A percentile compares a stretch with the other conserved stretches of the same genome.
Conservation (phyloP, 2,113 vertebrate genomes). For the Oryzias celebensis region DNA sequence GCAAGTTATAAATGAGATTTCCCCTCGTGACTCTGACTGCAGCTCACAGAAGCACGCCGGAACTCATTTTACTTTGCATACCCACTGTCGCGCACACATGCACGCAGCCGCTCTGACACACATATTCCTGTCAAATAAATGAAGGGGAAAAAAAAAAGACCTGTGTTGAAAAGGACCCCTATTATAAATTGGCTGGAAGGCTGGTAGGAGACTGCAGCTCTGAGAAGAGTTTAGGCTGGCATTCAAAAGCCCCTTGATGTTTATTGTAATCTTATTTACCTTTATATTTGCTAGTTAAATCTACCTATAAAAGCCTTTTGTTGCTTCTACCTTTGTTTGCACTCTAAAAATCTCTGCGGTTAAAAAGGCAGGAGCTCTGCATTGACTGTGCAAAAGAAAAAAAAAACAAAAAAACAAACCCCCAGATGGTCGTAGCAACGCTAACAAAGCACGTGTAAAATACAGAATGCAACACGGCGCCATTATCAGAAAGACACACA, state of each 20-base stretch:
- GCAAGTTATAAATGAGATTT: slow-evolving; percentile 65
- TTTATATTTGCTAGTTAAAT: slow-evolving; percentile 7
- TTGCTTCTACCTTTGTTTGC: background rate
- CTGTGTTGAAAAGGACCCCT: slow-evolving; percentile 15
- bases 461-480: background rate
- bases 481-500: slow-evolving; percentile 1
- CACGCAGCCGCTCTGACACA: slow-evolving; percentile 10
- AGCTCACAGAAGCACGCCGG: slow-evolving; percentile 13
- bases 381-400: background rate
- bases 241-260: slow-evolving; percentile 35
- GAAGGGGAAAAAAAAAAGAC: slow-evolving; percentile 8
- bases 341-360: background rate
- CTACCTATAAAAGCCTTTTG: background rate
- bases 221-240: slow-evolving; percentile 33
- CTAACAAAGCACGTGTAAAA: slow-evolving; percentile 1
- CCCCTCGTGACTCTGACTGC: slow-evolving; percentile 45
- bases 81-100: slow-evolving; percentile 21
- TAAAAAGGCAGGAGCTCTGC: background rate
- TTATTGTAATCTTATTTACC: slow-evolving; percentile 18
- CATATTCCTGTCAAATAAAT: slow-evolving; percentile 37
- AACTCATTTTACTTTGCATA: slow-evolving; percentile 12
- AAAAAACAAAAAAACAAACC: too few species aligned
- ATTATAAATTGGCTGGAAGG: slow-evolving; percentile 36
- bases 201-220: slow-evolving; percentile 35
- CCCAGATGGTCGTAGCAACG: background rate